phyloP scores from a whole-genome alignment of 2,797 vertebrate genomes.

The Enteromius paludinosus region DNA sequence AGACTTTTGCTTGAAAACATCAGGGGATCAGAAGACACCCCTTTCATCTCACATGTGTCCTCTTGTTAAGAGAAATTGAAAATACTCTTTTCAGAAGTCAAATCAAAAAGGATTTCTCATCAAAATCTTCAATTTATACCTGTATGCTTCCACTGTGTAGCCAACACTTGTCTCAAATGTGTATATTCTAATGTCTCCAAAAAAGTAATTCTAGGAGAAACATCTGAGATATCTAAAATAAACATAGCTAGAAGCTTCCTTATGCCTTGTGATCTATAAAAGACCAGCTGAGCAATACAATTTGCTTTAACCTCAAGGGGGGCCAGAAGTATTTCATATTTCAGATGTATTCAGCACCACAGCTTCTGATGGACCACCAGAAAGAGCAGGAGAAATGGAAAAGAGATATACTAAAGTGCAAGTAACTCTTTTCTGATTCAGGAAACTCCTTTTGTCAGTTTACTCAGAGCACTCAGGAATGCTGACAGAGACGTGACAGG shows the following conservation, averaged over 20 bases:
- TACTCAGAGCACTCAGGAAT: background rate
- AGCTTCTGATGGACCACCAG: background rate
- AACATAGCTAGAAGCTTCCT: conserved; percentile 1
- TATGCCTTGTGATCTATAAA: conserved; percentile 19
- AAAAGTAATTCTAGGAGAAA: background rate
- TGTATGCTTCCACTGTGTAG: background rate
- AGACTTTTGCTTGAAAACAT: background rate
- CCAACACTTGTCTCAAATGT: background rate
- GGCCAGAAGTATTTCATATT: background rate
- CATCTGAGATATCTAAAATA: background rate
- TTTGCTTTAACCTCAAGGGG: background rate
- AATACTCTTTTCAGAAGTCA: background rate
- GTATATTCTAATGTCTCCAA: background rate
- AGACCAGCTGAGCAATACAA: background rate
- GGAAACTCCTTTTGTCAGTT: conserved; percentile 7
- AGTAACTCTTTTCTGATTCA: background rate
- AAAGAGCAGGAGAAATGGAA: background rate
- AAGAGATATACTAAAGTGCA: background rate
- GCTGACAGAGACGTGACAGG: background rate
- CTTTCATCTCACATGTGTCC: background rate
- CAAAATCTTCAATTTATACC: background rate
- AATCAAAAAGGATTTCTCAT: background rate
- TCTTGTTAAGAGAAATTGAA: background rate
- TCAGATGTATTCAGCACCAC: background rate
- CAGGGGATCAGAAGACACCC: background rate